Conservation (phyloP, 2,113 vertebrate species). For the Malurus alboscapulatus region DNA sequence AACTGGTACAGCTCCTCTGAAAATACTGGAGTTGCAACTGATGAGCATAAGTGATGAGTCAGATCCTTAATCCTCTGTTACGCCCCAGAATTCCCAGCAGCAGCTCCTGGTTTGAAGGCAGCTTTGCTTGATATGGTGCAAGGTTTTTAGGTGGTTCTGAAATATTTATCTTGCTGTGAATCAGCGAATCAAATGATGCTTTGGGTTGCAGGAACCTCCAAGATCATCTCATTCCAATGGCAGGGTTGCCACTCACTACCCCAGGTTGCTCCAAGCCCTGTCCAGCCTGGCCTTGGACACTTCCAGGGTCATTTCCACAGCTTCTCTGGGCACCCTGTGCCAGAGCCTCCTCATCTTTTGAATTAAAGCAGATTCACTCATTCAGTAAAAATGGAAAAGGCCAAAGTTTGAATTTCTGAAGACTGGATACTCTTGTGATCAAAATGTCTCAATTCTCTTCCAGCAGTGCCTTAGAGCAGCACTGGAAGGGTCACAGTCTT, state of each 20-base stretch:
- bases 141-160: neutral
- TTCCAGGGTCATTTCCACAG: neutral
- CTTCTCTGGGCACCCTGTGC: neutral
- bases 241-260: neutral
- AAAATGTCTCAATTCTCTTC: neutral
- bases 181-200: neutral
- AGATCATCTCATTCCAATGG: neutral
- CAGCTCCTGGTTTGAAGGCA: slow-evolving; percentile 8
- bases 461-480: neutral
- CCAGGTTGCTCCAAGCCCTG: neutral
- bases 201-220: neutral
- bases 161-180: neutral
- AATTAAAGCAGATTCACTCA: neutral
- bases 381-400: neutral
- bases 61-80: slow-evolving; percentile 36
- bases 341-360: neutral
- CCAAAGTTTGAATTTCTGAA: neutral
- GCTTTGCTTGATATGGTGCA: slow-evolving; percentile 9
- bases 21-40: slow-evolving; percentile 35
- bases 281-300: neutral
- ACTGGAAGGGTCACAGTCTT: neutral
- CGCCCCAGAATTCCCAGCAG: slow-evolving; percentile 32
- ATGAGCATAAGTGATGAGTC: slow-evolving; percentile 46
- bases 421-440: neutral
- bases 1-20: slow-evolving; percentile 23